phyloP scores from a whole-genome alignment of 2,797 vertebrate species.

The Astyanax mexicanus region DNA sequence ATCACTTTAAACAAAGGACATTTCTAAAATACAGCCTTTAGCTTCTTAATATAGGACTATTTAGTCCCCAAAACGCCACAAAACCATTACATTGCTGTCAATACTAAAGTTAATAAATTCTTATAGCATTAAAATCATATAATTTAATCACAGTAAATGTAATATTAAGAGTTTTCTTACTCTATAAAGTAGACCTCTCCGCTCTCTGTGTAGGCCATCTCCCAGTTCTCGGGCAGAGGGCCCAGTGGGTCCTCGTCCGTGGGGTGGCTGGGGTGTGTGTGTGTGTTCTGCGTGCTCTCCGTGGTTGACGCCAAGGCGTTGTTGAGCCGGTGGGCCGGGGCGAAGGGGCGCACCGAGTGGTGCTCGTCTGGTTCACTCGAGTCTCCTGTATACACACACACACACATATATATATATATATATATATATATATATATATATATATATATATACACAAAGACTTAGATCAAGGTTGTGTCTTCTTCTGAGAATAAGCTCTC shows the following conservation, averaged over 20 bases:
- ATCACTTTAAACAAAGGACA: too few species aligned
- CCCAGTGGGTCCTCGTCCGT: conserved; percentile 92
- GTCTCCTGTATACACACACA: conserved; percentile 79
- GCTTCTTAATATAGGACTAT: too few species aligned
- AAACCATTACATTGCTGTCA: too few species aligned
- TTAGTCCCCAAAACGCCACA: too few species aligned
- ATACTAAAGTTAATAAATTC: background rate
- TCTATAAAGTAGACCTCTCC: conserved; percentile 99
- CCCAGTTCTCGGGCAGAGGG: conserved; percentile 98
- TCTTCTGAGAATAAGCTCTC: background rate
- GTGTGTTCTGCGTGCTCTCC: conserved; percentile 95
- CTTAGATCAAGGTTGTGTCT: background rate
- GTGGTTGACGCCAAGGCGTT: conserved; percentile 89
- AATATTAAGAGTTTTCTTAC: conserved; percentile 72
- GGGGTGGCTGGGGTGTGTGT: conserved; percentile 92
- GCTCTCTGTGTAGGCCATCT: conserved; percentile 99
- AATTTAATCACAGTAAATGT: background rate
- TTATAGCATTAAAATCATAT: background rate
- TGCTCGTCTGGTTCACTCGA: conserved; percentile 95
- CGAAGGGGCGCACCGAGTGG: conserved; percentile 72
- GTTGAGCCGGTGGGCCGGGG: conserved; percentile 75
- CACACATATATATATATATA: too few species aligned
- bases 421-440: too few species aligned
- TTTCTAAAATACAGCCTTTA: too few species aligned
- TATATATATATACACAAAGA: too few species aligned